phyloP scores from a whole-genome alignment of 2,797 vertebrate species.

The Coluber constrictor region DNA sequence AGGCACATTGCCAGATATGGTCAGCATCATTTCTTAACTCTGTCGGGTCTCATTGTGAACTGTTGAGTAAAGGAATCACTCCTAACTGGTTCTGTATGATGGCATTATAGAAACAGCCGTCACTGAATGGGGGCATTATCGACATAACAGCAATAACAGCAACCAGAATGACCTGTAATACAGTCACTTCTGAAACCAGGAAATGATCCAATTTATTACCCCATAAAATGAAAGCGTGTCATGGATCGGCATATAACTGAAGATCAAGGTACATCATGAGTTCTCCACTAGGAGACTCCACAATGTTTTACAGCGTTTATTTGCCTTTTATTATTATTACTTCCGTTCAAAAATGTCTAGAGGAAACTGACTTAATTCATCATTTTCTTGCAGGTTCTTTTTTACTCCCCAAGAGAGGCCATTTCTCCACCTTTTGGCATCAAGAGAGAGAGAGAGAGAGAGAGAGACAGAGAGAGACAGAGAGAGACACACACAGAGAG shows the following conservation, averaged over 20 bases:
- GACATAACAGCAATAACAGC: not conserved
- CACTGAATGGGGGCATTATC: not conserved
- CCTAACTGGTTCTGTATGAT: not conserved
- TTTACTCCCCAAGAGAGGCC: not conserved
- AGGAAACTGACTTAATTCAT: not conserved
- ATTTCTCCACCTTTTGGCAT: not conserved
- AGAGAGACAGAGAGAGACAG: no score
- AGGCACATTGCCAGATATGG: not conserved
- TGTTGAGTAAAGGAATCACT: not conserved
- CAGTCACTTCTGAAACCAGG: not conserved
- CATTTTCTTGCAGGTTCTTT: not conserved
- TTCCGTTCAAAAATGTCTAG: not conserved
- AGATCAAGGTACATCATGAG: not conserved
- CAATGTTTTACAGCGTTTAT: not conserved
- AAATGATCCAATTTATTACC: not conserved
- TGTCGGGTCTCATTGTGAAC: not conserved
- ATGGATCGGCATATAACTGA: not conserved
- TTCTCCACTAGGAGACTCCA: not conserved
- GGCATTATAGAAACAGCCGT: not conserved
- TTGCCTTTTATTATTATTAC: not conserved
- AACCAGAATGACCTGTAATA: not conserved
- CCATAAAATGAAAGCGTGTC: not conserved
- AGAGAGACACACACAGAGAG: no score
- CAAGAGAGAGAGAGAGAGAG: not conserved
- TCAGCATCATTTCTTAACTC: not conserved